Base-by-base conservation (phyloP, 2,888 invertebrate species). In the Ornithoptera priamus region DNA sequence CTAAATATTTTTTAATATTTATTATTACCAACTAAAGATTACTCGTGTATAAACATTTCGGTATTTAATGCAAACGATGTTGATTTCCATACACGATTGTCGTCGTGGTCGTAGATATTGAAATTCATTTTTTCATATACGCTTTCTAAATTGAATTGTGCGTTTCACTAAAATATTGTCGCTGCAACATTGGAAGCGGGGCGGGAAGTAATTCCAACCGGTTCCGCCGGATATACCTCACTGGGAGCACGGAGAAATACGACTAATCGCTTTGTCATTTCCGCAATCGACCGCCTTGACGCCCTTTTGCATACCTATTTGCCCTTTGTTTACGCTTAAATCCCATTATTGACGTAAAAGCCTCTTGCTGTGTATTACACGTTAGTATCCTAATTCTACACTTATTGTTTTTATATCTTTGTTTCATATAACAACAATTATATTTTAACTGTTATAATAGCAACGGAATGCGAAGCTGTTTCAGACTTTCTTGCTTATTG, bases 261-360 rank as follows among this genome's bases (percentile, higher is more conserved):
- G 85, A 87, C 89, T 90, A 91, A 90, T 89, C 91, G 87, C 82
- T 86, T 84, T 84, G 88, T 90, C 88, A 91, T 91, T 90, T 91
- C 91, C 92, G 86, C 85, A 85, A 88, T 88, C 85, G 84, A 85
- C 85, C 85, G 83, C 82, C 78, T 76, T 81, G 80, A 81, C 83
- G 81, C 80, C 78, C 80, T 81, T 84, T 76, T 84, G 86, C 87
- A 89, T 89, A 86, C 82, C 83, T 85, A 82, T 80, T 81, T 80
- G 76, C 76, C 78, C 77, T 81, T 84, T 85, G 84, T 85, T 81
- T 83, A 80, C 78, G 20, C 12, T 57, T 22, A 57, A 8, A 20
- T 20, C 20, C 57, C 57, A 57, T 57, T 20, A 50, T 50, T 50
- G 50, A 18, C 50, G 17, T 50, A 50, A 50, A 50, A 50, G 18